A percentile compares a stretch with the other conserved stretches of the same genome.
Conservation (phyloP, 2,113 vertebrate genomes). For the Takifugu flavidus region DNA sequence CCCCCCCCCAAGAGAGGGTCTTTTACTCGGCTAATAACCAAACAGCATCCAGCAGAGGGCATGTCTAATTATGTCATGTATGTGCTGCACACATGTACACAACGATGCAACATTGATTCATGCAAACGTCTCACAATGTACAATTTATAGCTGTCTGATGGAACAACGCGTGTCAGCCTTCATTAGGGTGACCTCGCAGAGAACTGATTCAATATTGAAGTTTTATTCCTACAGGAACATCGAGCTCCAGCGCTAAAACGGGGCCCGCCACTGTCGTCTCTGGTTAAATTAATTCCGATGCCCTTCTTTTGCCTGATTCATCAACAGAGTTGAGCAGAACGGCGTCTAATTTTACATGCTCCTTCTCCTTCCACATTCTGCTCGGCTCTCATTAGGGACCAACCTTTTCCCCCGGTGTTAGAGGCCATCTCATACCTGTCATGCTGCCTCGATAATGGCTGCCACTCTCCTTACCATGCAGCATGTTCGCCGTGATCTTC, state of each 20-base stretch:
- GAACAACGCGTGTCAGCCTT: conserved; percentile 15
- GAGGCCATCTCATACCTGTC: conserved; percentile 46
- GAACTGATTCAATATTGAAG: conserved; percentile 28
- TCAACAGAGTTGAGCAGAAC: conserved; percentile 18
- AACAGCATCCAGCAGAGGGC: background rate
- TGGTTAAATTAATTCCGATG: conserved; percentile 26
- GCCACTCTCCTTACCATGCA: conserved; percentile 50
- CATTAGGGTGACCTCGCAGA: conserved; percentile 23
- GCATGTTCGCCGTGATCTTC: conserved; percentile 52
- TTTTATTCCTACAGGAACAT: background rate
- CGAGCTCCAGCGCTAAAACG: conserved; percentile 6
- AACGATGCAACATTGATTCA: conserved; percentile 5
- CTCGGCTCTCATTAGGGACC: conserved; percentile 47
- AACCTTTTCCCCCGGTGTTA: conserved; percentile 39
- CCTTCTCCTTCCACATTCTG: background rate
- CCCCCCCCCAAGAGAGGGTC: background rate
- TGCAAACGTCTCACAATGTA: background rate
- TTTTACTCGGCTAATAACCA: conserved; percentile 23
- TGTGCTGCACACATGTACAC: background rate
- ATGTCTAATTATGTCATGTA: too few species aligned
- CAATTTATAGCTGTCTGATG: background rate
- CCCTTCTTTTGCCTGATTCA: conserved; percentile 24
- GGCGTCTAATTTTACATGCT: conserved; percentile 31
- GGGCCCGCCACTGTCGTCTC: conserved; percentile 5
- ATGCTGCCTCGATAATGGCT: conserved; percentile 47